phyloP scores from a whole-genome alignment of 2,113 vertebrate species.

The Oreochromis aureus region DNA sequence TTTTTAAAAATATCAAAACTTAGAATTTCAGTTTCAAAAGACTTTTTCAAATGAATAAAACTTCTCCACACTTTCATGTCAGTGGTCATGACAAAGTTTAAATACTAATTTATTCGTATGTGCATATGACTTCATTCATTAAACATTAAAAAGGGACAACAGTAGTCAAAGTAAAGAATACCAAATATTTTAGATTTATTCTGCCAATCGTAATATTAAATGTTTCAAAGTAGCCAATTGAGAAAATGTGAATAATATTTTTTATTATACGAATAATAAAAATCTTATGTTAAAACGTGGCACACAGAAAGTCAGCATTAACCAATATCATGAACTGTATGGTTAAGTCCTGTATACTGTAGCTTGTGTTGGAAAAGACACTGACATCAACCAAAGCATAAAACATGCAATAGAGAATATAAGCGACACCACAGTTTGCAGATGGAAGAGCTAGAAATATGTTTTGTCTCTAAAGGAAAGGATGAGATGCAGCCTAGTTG shows the following conservation, averaged over 20 bases:
- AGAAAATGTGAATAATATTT: neutral
- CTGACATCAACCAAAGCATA: conserved; percentile 24
- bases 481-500: conserved; percentile 29
- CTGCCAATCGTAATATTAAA: neutral
- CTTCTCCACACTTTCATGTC: neutral
- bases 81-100: neutral
- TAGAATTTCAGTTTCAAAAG: neutral
- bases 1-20: neutral
- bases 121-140: neutral
- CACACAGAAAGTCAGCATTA: neutral
- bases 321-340: neutral
- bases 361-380: neutral
- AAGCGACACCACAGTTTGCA: conserved; percentile 23
- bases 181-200: neutral
- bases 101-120: neutral
- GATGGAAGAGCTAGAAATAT: conserved; percentile 16
- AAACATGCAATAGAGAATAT: conserved; percentile 41
- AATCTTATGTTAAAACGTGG: neutral
- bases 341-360: neutral
- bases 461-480: conserved; percentile 1
- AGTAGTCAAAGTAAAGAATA: neutral
- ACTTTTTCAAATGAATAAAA: neutral
- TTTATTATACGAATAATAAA: neutral
- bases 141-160: neutral
- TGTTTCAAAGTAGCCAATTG: neutral